phyloP scores from a whole-genome alignment of 2,113 vertebrate species.

The Limnothrissa miodon region DNA sequence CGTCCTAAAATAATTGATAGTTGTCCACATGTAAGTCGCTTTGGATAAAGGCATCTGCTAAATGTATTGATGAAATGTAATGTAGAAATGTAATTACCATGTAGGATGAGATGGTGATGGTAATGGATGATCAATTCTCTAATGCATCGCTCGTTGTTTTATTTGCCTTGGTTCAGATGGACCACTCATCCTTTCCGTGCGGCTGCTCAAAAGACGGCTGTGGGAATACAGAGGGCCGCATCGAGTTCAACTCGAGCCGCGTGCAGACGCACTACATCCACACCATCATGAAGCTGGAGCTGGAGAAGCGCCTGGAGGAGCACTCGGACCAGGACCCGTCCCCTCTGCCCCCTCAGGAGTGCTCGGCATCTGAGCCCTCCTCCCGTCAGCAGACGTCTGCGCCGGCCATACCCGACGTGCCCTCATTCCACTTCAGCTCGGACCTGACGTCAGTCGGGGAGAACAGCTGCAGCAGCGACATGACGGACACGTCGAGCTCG shows the following conservation, averaged over 20 bases:
- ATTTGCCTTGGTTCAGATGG: constrained; percentile 76
- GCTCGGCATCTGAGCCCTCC: constrained; percentile 46
- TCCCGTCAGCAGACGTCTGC: constrained; percentile 47
- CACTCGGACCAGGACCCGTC: constrained; percentile 58
- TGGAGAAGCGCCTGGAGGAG: constrained; percentile 81
- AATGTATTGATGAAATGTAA: too few species aligned
- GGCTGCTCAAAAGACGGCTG: constrained; percentile 93
- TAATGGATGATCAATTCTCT: not conserved
- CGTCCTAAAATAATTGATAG: too few species aligned
- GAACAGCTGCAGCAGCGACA: constrained; percentile 90
- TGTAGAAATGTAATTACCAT: too few species aligned
- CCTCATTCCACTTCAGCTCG: constrained; percentile 77
- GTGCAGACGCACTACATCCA: constrained; percentile 96
- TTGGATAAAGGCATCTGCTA: too few species aligned
- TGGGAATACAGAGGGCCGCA: constrained; percentile 86
- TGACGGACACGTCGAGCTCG: constrained; percentile 83
- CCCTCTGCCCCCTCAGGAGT: not conserved
- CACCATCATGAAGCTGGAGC: constrained; percentile 92
- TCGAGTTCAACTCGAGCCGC: constrained; percentile 90
- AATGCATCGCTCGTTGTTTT: not conserved
- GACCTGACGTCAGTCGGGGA: constrained; percentile 73
- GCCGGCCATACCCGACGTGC: constrained; percentile 51
- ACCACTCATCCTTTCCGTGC: constrained; percentile 93
- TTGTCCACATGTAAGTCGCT: too few species aligned
- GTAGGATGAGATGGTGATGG: too few species aligned